phyloP scores from a whole-genome alignment of 2,797 vertebrate genomes.

The Neopelma chrysocephalum region DNA sequence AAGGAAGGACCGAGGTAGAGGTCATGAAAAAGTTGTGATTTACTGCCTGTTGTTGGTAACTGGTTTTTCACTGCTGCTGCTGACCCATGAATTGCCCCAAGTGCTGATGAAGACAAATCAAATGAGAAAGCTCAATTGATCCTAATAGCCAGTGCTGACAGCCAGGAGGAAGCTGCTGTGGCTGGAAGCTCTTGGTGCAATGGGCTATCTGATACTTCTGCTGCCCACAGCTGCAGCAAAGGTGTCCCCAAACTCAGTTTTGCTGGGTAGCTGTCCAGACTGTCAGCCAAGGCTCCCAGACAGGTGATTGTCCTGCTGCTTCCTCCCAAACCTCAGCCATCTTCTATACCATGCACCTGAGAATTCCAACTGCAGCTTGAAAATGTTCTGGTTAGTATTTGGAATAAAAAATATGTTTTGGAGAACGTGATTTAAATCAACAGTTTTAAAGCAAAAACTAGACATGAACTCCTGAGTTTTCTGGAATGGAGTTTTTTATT shows the following conservation, averaged over 20 bases:
- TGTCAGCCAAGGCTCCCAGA: not conserved
- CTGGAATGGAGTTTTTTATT: not conserved
- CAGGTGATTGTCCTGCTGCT: accelerated
- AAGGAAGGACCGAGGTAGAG: not conserved
- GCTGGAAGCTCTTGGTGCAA: not conserved
- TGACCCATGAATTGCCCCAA: not conserved
- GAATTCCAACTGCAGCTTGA: accelerated
- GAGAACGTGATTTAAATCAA: not conserved
- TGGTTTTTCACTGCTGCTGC: not conserved
- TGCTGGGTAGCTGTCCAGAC: not conserved
- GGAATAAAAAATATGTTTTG: not conserved
- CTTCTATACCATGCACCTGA: not conserved
- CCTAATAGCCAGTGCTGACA: not conserved
- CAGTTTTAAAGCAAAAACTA: not conserved
- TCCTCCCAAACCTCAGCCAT: not conserved
- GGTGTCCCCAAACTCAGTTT: not conserved
- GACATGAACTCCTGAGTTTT: not conserved
- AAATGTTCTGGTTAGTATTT: not conserved
- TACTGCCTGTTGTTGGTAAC: not conserved
- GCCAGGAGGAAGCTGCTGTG: not conserved
- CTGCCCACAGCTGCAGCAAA: not conserved
- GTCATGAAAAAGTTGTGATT: not conserved
- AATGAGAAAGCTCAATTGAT: not conserved
- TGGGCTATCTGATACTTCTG: not conserved
- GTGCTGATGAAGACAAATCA: not conserved